A percentile compares a stretch with the other conserved stretches of the same genome.
These are phyloP conservation scores for Phania funesta DNA, from an alignment of 2,888 invertebrate genomes.

Conservation along the genomic window DNA sequence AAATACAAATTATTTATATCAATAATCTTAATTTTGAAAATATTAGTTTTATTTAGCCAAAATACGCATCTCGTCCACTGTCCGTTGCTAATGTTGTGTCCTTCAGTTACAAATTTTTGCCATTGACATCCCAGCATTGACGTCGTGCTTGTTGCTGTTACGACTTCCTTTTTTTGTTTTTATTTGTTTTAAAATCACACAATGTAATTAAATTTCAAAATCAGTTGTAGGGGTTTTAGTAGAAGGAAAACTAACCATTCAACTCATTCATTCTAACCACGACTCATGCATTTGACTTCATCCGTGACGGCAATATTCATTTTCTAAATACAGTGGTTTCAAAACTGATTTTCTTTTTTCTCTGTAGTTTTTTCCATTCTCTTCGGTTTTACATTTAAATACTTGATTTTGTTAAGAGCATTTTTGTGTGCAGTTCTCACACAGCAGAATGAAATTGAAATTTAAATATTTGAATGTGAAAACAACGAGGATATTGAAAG, in stretches of 20 bases:
- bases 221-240: slow-evolving; percentile 57
- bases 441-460: slow-evolving; percentile 3
- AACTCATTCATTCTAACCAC: slow-evolving; percentile 64
- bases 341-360: slow-evolving; percentile 20
- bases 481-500: too few species aligned
- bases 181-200: slow-evolving; percentile 57
- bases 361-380: background rate
- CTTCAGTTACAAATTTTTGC: slow-evolving; percentile 29
- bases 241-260: slow-evolving; percentile 59
- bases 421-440: background rate
- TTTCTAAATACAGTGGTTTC: slow-evolving; percentile 40
- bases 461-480: slow-evolving; percentile 6
- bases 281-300: slow-evolving; percentile 62
- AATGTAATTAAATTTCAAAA: slow-evolving; percentile 66
- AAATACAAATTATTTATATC: too few species aligned
- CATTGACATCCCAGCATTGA: slow-evolving; percentile 45
- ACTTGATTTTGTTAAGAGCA: slow-evolving; percentile 27
- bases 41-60: too few species aligned
- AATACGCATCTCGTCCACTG: background rate
- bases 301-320: slow-evolving; percentile 54
- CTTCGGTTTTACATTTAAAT: slow-evolving; percentile 5
- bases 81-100: slow-evolving; percentile 18
- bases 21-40: too few species aligned
- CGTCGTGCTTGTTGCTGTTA: slow-evolving; percentile 23
- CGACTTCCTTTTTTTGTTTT: slow-evolving; percentile 16